A percentile compares a stretch with the other conserved stretches of the same genome.
Conservation (phyloP, 1,140 invertebrate species). For the Camponotus pennsylvanicus region DNA sequence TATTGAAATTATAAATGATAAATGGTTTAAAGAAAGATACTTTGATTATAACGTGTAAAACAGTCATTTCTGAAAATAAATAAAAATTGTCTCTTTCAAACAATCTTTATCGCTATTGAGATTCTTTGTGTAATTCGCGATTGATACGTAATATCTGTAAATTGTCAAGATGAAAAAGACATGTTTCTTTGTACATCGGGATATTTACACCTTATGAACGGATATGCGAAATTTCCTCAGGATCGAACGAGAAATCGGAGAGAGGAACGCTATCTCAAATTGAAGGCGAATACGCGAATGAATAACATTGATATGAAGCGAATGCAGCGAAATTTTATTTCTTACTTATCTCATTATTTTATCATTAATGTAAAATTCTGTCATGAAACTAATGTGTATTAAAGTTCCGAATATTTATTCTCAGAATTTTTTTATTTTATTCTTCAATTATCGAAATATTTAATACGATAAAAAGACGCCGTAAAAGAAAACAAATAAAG, state of each 20-base stretch:
- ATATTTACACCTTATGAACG: background rate
- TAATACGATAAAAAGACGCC: background rate
- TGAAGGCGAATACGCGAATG: constrained; percentile 19
- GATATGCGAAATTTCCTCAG: background rate
- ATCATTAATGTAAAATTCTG: constrained; percentile 16
- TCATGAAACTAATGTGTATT: background rate
- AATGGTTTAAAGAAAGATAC: background rate
- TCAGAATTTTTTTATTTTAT: constrained; percentile 3
- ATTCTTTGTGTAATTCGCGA: background rate
- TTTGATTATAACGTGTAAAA: background rate
- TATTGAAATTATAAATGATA: background rate
- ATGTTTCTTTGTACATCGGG: background rate
- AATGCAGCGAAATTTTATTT: constrained; percentile 20
- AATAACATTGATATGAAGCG: constrained; percentile 7
- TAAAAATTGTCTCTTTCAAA: background rate
- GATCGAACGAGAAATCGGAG: constrained; percentile 1
- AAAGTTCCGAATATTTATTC: background rate
- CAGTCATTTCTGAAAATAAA: background rate
- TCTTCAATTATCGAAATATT: constrained; percentile 45
- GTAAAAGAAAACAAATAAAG: background rate
- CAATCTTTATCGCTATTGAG: background rate
- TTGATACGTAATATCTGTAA: background rate
- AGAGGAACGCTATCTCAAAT: background rate
- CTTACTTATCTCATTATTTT: constrained; percentile 12
- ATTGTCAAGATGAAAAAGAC: background rate